Conservation (phyloP, 1,140 invertebrate species). For the Meloidogyne exigua region DNA sequence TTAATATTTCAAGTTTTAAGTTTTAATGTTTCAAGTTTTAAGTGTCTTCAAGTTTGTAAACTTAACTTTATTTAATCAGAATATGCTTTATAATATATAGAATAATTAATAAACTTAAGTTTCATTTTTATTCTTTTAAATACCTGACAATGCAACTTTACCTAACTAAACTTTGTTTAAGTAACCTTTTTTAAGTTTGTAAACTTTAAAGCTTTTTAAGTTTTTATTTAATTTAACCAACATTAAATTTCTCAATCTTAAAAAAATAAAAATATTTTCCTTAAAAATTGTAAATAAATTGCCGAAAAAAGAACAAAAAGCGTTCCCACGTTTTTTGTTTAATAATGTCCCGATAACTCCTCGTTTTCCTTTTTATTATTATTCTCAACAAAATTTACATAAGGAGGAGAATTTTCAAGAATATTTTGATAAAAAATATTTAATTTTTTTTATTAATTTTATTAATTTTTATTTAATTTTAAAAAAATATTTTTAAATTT, state of each 20-base stretch:
- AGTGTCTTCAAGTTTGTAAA: too few relatives aligned
- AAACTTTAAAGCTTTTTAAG: not conserved
- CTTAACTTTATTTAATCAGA: too few relatives aligned
- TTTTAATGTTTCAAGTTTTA: too few relatives aligned
- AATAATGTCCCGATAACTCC: not conserved
- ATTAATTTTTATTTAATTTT: not conserved
- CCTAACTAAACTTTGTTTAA: too few relatives aligned
- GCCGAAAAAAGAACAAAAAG: not conserved
- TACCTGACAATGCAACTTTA: too few relatives aligned
- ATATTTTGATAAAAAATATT: not conserved
- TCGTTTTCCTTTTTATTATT: not conserved
- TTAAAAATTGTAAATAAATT: not conserved
- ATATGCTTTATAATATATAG: too few relatives aligned
- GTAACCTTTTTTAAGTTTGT: too few relatives aligned
- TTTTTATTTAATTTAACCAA: too few relatives aligned
- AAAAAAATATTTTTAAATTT: not conserved
- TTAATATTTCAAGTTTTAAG: too few relatives aligned
- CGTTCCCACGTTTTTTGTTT: constrained; percentile 2
- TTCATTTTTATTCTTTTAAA: too few relatives aligned
- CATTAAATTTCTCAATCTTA: not conserved
- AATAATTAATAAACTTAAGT: too few relatives aligned
- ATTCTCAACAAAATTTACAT: not conserved
- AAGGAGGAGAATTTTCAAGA: not conserved
- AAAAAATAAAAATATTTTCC: not conserved
- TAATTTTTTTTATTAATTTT: not conserved